A percentile compares a stretch with the other conserved stretches of the same genome.
These are phyloP conservation scores for Protodeltote pygarga DNA, from an alignment of 2,888 invertebrate species.

Conservation along the genomic window DNA sequence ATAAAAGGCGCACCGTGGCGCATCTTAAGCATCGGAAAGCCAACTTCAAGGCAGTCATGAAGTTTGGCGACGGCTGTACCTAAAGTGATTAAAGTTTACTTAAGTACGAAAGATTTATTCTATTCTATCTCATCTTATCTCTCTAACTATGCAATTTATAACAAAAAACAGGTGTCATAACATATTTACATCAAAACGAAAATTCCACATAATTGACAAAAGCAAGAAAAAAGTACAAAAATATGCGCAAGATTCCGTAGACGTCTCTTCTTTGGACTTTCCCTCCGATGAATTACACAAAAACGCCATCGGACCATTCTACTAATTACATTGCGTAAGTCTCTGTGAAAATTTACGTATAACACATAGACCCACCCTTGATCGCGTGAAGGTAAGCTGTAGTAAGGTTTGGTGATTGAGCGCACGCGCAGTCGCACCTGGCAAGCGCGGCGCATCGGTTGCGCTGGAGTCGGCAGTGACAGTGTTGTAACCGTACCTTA, in stretches of 20 bases:
- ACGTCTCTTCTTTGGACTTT: too few species aligned
- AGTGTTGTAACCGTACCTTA: constrained; percentile 32
- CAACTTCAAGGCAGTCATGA: too few species aligned
- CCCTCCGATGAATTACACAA: too few species aligned
- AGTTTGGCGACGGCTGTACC: too few species aligned
- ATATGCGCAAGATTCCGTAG: neutral
- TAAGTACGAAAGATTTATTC: too few species aligned
- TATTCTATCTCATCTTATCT: too few species aligned
- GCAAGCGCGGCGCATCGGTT: constrained; percentile 42
- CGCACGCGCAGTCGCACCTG: constrained; percentile 36
- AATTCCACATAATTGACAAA: neutral
- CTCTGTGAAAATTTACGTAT: constrained; percentile 32
- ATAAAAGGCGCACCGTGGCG: too few species aligned
- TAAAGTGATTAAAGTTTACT: too few species aligned
- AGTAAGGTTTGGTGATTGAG: constrained; percentile 27
- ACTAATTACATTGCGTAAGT: constrained; percentile 39
- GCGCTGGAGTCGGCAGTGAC: constrained; percentile 46
- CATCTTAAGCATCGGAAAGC: too few species aligned
- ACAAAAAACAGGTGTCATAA: too few species aligned
- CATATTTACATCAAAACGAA: neutral
- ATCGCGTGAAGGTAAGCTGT: constrained; percentile 30
- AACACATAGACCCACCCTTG: constrained; percentile 38
- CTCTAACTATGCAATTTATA: too few species aligned
- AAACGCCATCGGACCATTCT: constrained; percentile 19
- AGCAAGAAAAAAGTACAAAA: neutral